These are phyloP conservation scores for Parazoanthus swiftii DNA, from an alignment of 92 coral and sea anemone genomes.

Conservation along the genomic window DNA sequence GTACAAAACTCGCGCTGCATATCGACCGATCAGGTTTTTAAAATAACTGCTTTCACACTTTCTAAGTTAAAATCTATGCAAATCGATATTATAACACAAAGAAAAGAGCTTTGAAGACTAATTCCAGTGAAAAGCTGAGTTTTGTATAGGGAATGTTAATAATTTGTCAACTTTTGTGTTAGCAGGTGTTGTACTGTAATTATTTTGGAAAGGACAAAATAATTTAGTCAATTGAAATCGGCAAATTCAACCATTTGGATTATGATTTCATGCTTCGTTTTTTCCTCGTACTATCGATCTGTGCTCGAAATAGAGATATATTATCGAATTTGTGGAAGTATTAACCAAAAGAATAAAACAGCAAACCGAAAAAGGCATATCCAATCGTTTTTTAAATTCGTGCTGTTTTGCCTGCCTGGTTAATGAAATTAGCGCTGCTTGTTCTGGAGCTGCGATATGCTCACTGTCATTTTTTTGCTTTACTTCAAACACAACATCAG, in stretches of 20 bases:
- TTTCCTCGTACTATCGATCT: background rate
- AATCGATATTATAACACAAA: constrained; percentile 1
- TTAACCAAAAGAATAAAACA: background rate
- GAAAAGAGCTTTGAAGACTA: background rate
- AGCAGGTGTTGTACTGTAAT: background rate
- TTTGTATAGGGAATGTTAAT: constrained; percentile 4
- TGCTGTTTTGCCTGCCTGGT: background rate
- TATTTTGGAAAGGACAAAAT: background rate
- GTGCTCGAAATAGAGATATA: background rate
- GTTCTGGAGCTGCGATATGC: background rate
- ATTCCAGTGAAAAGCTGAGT: constrained; percentile 19
- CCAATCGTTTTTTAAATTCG: background rate
- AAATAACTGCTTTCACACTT: background rate
- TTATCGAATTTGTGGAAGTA: background rate
- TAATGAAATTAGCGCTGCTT: background rate
- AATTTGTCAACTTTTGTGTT: background rate
- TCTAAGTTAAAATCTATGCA: constrained; percentile 10
- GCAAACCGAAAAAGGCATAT: background rate
- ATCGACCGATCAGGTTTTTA: background rate
- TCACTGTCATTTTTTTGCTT: background rate
- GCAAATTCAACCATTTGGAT: background rate
- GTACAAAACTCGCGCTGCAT: background rate
- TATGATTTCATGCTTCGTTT: too few relatives aligned
- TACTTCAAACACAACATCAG: constrained; percentile 1
- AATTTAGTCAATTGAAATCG: background rate